phyloP scores from a whole-genome alignment of 2,888 invertebrate genomes.

The Eupithecia subumbrata region DNA sequence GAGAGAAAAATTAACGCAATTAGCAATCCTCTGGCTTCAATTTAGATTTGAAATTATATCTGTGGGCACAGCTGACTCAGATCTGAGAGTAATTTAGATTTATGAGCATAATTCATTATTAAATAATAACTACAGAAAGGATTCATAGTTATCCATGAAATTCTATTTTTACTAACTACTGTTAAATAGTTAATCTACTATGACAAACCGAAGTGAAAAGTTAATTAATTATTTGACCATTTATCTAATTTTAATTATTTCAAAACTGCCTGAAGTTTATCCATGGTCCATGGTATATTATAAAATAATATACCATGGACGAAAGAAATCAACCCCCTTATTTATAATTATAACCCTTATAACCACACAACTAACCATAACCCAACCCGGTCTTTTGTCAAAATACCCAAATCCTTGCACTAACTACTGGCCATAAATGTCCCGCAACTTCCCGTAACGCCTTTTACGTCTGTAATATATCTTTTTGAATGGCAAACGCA shows the following conservation, averaged over 20 bases:
- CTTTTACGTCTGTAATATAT: conserved; percentile 21
- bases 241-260: too few relatives aligned
- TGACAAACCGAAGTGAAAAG: neutral
- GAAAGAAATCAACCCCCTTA: neutral
- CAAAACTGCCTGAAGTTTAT: too few relatives aligned
- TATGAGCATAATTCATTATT: neutral
- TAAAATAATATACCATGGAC: neutral
- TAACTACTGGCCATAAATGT: conserved; percentile 16
- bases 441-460: conserved; percentile 8
- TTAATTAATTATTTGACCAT: too few relatives aligned
- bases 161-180: neutral
- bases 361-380: neutral
- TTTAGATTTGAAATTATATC: conserved; percentile 1
- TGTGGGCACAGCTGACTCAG: conserved; percentile 2
- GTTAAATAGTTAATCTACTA: neutral
- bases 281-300: too few relatives aligned
- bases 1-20: conserved; percentile 63
- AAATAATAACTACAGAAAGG: neutral
- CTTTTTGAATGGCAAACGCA: conserved; percentile 22
- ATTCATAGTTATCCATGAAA: neutral
- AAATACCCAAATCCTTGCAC: conserved; percentile 3
- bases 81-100: neutral
- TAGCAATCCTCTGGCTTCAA: conserved; percentile 51
- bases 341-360: neutral
- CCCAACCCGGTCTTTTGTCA: conserved; percentile 4